Conservation (phyloP, 2,113 vertebrate species). For the Lonchura striata region DNA sequence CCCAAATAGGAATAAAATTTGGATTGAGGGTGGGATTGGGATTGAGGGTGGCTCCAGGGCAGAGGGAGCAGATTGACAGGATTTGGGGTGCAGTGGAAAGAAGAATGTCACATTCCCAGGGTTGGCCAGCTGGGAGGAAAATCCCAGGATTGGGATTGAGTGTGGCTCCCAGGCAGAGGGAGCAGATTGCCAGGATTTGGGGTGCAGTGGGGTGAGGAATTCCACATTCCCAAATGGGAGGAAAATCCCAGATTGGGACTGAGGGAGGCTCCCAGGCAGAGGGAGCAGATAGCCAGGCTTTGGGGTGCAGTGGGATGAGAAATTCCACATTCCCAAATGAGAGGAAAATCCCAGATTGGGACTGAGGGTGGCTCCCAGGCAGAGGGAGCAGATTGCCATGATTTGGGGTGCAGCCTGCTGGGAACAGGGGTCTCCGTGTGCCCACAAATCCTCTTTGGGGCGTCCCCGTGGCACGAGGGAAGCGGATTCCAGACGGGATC, state of each 20-base stretch:
- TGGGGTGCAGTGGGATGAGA: background rate
- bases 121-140: too few species aligned
- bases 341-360: background rate
- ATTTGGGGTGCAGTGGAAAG: too few species aligned
- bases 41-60: too few species aligned
- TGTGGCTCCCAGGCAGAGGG: too few species aligned
- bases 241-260: background rate
- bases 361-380: too few species aligned
- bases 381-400: background rate
- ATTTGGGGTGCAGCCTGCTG: background rate
- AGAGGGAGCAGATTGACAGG: too few species aligned
- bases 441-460: rapidly evolving
- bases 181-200: background rate
- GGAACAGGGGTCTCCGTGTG: background rate
- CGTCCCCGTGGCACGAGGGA: rapidly evolving
- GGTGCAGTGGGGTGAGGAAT: background rate
- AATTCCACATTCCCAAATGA: background rate
- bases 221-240: background rate
- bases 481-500: rapidly evolving
- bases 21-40: too few species aligned
- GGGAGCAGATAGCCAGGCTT: background rate
- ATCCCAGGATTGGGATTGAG: background rate
- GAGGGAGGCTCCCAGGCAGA: background rate
- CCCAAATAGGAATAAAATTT: too few species aligned
- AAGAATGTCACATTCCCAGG: too few species aligned